Conservation (phyloP, 2,888 invertebrate species). For the Biston stratarius region DNA sequence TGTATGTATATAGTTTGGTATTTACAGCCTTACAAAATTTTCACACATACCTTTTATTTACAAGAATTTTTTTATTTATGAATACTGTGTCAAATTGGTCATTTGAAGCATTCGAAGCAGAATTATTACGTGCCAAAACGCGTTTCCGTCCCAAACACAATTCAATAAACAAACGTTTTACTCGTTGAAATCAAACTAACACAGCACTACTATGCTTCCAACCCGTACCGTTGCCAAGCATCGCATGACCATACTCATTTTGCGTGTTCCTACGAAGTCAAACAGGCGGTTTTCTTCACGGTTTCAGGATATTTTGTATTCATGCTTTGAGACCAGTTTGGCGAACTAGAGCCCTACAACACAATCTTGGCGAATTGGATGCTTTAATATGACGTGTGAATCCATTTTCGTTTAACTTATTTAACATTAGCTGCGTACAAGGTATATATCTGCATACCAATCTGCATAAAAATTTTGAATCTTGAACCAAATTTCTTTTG, state of each 20-base stretch:
- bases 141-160: constrained; percentile 16
- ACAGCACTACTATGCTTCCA: not conserved
- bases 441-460: too few relatives aligned
- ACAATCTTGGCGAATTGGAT: constrained; percentile 20
- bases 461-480: too few relatives aligned
- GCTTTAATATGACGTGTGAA: not conserved
- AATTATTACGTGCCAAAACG: constrained; percentile 16
- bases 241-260: constrained; percentile 40
- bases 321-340: constrained; percentile 22
- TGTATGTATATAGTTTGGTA: too few relatives aligned
- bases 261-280: constrained; percentile 31
- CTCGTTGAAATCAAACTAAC: constrained; percentile 8
- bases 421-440: too few relatives aligned
- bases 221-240: constrained; percentile 35
- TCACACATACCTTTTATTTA: too few relatives aligned
- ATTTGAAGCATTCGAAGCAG: not conserved
- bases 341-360: constrained; percentile 3
- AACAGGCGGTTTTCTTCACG: constrained; percentile 28
- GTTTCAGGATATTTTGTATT: constrained; percentile 31
- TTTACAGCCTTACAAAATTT: too few relatives aligned
- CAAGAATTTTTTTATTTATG: too few relatives aligned
- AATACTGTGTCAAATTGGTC: too few relatives aligned
- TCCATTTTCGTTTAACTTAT: too few relatives aligned
- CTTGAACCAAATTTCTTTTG: too few relatives aligned
- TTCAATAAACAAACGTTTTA: constrained; percentile 28